phyloP scores from a whole-genome alignment of 2,113 vertebrate species.

The Gobio gobio region DNA sequence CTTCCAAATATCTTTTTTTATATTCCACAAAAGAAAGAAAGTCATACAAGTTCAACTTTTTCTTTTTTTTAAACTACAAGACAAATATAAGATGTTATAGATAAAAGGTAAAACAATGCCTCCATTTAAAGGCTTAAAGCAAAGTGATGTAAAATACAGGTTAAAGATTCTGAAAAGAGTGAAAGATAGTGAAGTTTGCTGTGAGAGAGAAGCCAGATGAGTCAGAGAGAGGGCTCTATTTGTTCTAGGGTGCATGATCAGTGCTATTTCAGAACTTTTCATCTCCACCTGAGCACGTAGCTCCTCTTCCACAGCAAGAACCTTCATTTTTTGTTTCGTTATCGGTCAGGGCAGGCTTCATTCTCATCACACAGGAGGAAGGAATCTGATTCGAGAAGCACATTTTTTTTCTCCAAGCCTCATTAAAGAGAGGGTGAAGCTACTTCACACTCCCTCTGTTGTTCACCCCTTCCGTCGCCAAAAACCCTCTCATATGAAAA shows the following conservation, averaged over 20 bases:
- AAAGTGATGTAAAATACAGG: constrained; percentile 8
- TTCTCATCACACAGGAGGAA: constrained; percentile 36
- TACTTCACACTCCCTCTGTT: constrained; percentile 37
- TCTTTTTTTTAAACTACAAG: neutral
- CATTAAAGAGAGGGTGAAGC: constrained; percentile 53
- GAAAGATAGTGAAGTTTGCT: constrained; percentile 2
- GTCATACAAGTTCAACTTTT: neutral
- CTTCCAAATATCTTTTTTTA: no score
- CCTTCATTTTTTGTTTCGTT: constrained; percentile 31
- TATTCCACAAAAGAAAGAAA: no score
- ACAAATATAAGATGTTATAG: neutral
- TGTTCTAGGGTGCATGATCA: constrained; percentile 46
- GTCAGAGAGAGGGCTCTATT: constrained; percentile 33
- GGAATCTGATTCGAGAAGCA: constrained; percentile 53
- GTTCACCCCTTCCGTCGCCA: constrained; percentile 65
- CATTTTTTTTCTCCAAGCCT: constrained; percentile 55
- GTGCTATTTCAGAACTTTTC: constrained; percentile 50
- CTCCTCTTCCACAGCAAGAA: constrained; percentile 32
- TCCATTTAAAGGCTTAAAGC: constrained; percentile 17
- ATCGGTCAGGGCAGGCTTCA: constrained; percentile 41
- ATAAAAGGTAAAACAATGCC: neutral
- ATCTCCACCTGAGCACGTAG: constrained; percentile 44
- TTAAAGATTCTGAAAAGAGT: constrained; percentile 3
- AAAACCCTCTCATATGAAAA: constrained; percentile 66
- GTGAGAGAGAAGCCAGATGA: constrained; percentile 15